Evolutionary conservation across 1,140 invertebrate species (phyloP), one percentile per base, ranked within the genome.

Genomic region (Listronotus oregonensis): DNA sequence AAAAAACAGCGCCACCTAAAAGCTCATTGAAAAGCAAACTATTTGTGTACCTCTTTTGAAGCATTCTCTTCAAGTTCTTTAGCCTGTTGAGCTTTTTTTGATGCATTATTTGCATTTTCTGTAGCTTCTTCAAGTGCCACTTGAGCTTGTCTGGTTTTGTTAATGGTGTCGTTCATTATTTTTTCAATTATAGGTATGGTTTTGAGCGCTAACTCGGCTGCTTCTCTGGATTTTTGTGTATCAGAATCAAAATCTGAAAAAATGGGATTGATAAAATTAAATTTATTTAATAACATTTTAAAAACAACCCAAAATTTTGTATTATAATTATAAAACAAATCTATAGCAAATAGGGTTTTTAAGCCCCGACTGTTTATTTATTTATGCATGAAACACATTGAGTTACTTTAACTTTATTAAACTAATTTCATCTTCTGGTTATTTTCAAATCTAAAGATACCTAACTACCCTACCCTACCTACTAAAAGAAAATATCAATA

Each of bases 171-270:
- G 27, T 82, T 37, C 0, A 84, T 76, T 18, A 81, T 68, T 17
- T 78, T 65, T 71, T 86, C 78, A 61, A 90, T 91, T 51, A 83
- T 77, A 7, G 81, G 75, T 17, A 91, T 84, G 52, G 82, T 80
- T 59, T 80, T 69, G 21, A 91, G 73, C 8, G 90, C 88, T 49
- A 87, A 82, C 54, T 85, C 78, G 0, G 90, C 90, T 63, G 84
- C 84, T 8, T 81, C 79, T 50, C 89, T 88, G 59, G 91, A 95
- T 43, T 88, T 86, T 68, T 93, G 86, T 1, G 97, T 94, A 80
- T 95, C 86, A 40, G 89, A 85, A 77, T 96, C 93, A 82, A 97
- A 98, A 75, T 90, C 94, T 91, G 72, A 43, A 34, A 43, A 21
- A 10, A 49, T 12, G 15, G 18, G n/a, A 15, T 17, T 7, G 2